These are phyloP conservation scores for Muraenolepis orangiensis DNA, from an alignment of 2,797 vertebrate genomes.

Conservation along the genomic window DNA sequence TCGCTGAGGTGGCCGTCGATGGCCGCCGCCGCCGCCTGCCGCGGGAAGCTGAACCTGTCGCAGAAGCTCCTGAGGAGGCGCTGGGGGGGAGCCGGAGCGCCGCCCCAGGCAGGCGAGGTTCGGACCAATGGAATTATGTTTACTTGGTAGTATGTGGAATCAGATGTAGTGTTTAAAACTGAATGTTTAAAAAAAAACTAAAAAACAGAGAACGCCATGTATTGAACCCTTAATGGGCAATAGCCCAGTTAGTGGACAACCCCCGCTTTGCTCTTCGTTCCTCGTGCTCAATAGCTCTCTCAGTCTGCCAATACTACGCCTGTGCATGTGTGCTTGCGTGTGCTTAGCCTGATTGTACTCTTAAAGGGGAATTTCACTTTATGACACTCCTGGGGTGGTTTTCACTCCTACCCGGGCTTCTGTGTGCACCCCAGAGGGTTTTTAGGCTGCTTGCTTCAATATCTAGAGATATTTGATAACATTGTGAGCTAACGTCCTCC, in stretches of 20 bases:
- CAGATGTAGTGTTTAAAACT: too few relatives aligned
- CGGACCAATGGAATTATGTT: background rate
- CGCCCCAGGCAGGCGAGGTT: constrained; percentile 56
- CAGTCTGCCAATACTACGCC: background rate
- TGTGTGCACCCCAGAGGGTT: too few relatives aligned
- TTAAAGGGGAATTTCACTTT: too few relatives aligned
- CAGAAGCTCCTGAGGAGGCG: constrained; percentile 68
- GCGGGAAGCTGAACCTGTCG: constrained; percentile 68
- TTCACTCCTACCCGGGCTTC: too few relatives aligned
- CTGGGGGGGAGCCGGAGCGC: constrained; percentile 48
- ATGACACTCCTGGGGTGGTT: too few relatives aligned
- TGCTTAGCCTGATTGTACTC: background rate
- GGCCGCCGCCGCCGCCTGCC: constrained; percentile 65
- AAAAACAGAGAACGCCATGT: background rate
- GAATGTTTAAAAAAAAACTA: too few relatives aligned
- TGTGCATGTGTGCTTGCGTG: background rate
- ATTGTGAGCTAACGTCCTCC: too few relatives aligned
- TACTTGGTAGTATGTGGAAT: too few relatives aligned
- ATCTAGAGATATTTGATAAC: too few relatives aligned
- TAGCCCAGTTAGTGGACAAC: background rate
- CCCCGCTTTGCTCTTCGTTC: background rate
- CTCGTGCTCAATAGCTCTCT: background rate
- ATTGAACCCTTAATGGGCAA: background rate
- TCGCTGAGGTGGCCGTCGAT: constrained; percentile 67
- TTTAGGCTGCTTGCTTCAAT: too few relatives aligned